Conservation (phyloP, 2,797 vertebrate genomes). For the Phalloptychus januarius region DNA sequence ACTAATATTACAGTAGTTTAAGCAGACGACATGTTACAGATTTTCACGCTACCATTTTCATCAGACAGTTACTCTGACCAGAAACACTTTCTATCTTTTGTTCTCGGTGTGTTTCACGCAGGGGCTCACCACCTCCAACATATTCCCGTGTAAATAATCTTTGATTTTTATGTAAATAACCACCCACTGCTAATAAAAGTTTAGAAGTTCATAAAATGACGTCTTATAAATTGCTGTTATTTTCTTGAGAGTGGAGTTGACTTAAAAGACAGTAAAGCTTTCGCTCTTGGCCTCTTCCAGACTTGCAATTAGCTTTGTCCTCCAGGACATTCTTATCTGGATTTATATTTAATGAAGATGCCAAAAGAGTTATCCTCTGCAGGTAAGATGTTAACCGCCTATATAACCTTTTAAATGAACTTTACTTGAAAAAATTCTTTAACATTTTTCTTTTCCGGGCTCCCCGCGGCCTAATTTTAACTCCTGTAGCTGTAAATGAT, state of each 20-base stretch:
- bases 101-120: background rate
- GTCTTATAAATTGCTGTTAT: background rate
- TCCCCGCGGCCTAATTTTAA: background rate
- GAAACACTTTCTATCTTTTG: background rate
- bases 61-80: background rate
- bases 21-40: background rate
- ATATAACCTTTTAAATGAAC: constrained; percentile 3
- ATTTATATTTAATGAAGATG: background rate
- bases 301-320: constrained; percentile 8
- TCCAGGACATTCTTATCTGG: background rate
- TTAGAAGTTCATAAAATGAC: background rate
- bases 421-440: background rate
- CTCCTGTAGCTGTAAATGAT: background rate
- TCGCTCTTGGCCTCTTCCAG: background rate
- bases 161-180: background rate
- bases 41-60: background rate
- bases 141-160: background rate
- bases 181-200: background rate
- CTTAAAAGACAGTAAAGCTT: background rate
- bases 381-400: background rate
- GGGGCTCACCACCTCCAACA: background rate
- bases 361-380: background rate
- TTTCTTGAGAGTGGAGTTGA: background rate
- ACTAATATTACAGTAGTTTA: background rate
- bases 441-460: background rate